Evolutionary conservation across 2,113 vertebrate genomes (phyloP), one percentile per base, ranked within the genome.

Genomic region (Asarcornis scutulata): DNA sequence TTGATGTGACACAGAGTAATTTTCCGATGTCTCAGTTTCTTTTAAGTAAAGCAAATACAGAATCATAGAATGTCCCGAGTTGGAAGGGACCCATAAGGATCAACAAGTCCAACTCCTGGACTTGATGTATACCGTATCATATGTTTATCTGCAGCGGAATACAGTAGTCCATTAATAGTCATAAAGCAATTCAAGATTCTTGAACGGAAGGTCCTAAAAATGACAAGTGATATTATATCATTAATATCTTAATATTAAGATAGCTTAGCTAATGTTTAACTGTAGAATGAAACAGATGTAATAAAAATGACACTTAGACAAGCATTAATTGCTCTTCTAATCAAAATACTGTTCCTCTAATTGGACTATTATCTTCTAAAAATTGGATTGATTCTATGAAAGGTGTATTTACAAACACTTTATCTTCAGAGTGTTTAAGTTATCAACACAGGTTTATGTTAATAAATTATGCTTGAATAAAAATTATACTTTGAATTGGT

Each of bases 181-280:
- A 82, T 88, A 94, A 97, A 95, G 31, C 71, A 86, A 95, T 96
- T 89, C 7, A 88, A 66, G 81, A 87, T 66, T 81, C 86, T 76
- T 62, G 48, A 81, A n/a, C 63, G 15, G 31, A 85, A 86, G 53
- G 36, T 72, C 20, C 38, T 93, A 76, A 69, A 81, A 58, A 31
- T 42, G 9, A 7, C 14, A 89, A 71, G 55, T 67, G 31, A 9
- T 55, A n/a, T 72, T 81, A 21, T 27, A 80, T 60, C 25, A 76
- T 80, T 91, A 87, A 85, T 87, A 58, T 4, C 73, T 79, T 85
- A 94, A 69, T 88, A 55, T 32, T 69, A 73, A 90, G 38, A 88
- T 95, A 94, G 6, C 26, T 69, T 6, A 3, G 68, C 22, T 87
- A 95, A 96, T 87, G 29, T 89, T 95, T 94, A 96, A 94, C 93